Conservation (phyloP, 2,888 invertebrate species). For the Netelia melanura region DNA sequence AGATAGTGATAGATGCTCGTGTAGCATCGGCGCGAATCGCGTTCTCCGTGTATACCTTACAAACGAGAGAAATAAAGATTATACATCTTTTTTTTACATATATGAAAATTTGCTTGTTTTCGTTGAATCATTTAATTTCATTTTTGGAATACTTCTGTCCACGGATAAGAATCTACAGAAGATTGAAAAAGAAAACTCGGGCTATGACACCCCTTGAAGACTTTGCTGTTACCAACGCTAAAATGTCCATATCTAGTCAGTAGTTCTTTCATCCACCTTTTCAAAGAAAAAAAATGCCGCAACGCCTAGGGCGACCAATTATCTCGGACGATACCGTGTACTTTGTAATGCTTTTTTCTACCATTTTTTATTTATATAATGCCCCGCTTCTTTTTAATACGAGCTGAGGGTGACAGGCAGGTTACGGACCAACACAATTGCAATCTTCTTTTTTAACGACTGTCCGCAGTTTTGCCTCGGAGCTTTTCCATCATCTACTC, state of each 20-base stretch:
- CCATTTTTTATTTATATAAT: background rate
- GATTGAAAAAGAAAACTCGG: no score
- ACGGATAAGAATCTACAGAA: background rate
- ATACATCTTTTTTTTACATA: conserved; percentile 34
- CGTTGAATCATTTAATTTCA: background rate
- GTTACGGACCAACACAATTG: background rate
- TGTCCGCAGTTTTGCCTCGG: background rate
- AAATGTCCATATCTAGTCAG: conserved; percentile 2
- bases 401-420: background rate
- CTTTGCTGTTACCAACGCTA: background rate
- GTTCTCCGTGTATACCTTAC: conserved; percentile 41
- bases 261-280: conserved; percentile 26
- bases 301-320: conserved; percentile 45
- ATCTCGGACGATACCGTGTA: conserved; percentile 10
- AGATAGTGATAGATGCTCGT: conserved; percentile 41
- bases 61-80: conserved; percentile 30
- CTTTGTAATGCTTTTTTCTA: background rate
- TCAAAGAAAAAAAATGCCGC: conserved; percentile 10
- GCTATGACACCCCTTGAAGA: background rate
- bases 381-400: background rate
- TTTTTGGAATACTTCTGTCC: background rate
- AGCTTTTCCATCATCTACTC: background rate
- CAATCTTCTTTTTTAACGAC: background rate
- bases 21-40: conserved; percentile 10
- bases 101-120: background rate